A percentile compares a stretch with the other conserved stretches of the same genome.
phyloP scores from a whole-genome alignment of 2,797 vertebrate genomes.

The Cyprinodon diabolis region DNA sequence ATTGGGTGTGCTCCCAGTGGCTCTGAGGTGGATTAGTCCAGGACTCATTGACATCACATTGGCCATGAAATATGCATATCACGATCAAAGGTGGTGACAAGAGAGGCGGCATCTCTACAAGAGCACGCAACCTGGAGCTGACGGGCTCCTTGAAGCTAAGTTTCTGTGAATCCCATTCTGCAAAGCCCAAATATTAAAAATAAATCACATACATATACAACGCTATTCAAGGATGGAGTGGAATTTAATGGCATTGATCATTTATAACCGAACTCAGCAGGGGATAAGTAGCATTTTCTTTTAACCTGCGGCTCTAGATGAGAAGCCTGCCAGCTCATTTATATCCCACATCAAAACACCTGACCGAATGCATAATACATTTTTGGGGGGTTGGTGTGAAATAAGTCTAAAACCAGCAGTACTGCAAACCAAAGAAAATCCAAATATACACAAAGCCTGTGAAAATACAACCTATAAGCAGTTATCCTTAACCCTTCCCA shows the following conservation, averaged over 20 bases:
- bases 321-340: slow-evolving; percentile 55
- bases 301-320: slow-evolving; percentile 54
- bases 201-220: slow-evolving; percentile 24
- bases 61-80: slow-evolving; percentile 82
- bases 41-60: slow-evolving; percentile 81
- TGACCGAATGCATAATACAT: slow-evolving; percentile 62
- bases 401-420: slow-evolving; percentile 53
- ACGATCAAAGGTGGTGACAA: slow-evolving; percentile 76
- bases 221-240: slow-evolving; percentile 25
- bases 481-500: background rate
- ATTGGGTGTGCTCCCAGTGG: slow-evolving; percentile 68
- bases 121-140: slow-evolving; percentile 56
- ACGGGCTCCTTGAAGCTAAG: slow-evolving; percentile 57
- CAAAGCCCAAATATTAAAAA: slow-evolving; percentile 25
- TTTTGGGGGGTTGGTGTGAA: slow-evolving; percentile 1
- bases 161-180: slow-evolving; percentile 9
- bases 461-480: slow-evolving; percentile 3
- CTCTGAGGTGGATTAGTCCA: slow-evolving; percentile 74
- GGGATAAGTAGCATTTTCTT: slow-evolving; percentile 44
- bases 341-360: slow-evolving; percentile 65
- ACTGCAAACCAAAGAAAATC: slow-evolving; percentile 40
- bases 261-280: slow-evolving; percentile 45
- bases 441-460: slow-evolving; percentile 21
- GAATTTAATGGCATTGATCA: slow-evolving; percentile 53
- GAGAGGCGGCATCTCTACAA: slow-evolving; percentile 65